A percentile compares a stretch with the other conserved stretches of the same genome.
These are phyloP conservation scores for Tinamus guttatus DNA, from an alignment of 2,113 vertebrate species.

Conservation along the genomic window DNA sequence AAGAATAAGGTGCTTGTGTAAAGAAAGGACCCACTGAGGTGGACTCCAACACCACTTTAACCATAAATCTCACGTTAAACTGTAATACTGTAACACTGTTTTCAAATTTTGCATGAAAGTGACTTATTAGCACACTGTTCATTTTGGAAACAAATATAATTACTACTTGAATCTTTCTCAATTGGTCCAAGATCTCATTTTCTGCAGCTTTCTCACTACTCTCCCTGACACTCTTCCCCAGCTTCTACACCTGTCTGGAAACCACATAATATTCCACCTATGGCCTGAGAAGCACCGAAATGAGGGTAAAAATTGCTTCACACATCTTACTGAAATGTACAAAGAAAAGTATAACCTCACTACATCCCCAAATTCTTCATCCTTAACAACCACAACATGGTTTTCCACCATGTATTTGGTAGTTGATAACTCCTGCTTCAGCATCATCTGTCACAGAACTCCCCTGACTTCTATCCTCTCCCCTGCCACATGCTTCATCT, in stretches of 20 bases:
- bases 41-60: not conserved
- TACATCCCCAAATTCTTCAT: not conserved
- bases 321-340: not conserved
- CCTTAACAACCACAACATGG: not conserved
- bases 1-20: not conserved
- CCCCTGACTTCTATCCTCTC: rapidly evolving
- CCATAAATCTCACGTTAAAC: not conserved
- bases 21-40: not conserved
- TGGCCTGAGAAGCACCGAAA: not conserved
- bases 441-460: not conserved
- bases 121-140: not conserved
- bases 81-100: not conserved
- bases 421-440: not conserved
- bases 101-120: not conserved
- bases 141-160: not conserved
- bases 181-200: no score
- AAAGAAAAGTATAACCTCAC: not conserved
- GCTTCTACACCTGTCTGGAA: not conserved
- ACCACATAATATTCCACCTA: rapidly evolving
- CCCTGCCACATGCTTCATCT: not conserved
- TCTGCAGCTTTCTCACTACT: not conserved
- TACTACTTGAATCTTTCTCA: not conserved
- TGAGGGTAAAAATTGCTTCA: not conserved
- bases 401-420: not conserved
- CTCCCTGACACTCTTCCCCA: not conserved